phyloP scores from a whole-genome alignment of 2,797 vertebrate species.

The Babyrousa celebensis region DNA sequence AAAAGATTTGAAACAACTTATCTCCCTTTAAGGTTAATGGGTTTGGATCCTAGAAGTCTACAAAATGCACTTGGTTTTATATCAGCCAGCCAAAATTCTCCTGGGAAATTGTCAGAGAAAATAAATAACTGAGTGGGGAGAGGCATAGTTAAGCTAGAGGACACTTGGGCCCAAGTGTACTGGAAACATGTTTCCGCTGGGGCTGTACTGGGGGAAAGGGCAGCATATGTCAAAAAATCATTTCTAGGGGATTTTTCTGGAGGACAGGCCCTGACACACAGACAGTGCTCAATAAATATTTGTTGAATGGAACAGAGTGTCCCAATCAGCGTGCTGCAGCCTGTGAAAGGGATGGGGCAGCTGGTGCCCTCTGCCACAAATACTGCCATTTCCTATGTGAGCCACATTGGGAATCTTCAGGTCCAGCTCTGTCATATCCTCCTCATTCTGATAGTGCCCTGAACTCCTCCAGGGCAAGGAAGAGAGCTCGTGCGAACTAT shows the following conservation, averaged over 20 bases:
- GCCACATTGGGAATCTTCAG: neutral
- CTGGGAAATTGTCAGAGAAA: conserved; percentile 36
- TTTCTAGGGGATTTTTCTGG: neutral
- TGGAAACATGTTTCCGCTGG: neutral
- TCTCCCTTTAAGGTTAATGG: conserved; percentile 42
- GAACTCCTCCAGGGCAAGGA: neutral
- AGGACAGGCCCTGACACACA: neutral
- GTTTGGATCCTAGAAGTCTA: neutral
- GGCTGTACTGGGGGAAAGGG: neutral
- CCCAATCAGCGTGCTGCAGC: neutral
- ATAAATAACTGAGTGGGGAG: neutral
- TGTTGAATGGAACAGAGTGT: neutral
- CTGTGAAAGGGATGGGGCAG: neutral
- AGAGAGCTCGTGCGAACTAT: neutral
- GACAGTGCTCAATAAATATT: neutral
- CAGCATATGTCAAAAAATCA: neutral
- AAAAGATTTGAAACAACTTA: conserved; percentile 8
- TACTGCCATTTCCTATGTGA: neutral
- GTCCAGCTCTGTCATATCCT: no score
- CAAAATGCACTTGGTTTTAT: conserved; percentile 44
- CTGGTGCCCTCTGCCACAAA: neutral
- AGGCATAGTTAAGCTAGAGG: neutral
- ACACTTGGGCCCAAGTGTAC: neutral
- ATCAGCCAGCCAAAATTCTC: neutral
- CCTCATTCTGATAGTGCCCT: rapidly evolving